phyloP scores from a whole-genome alignment of 2,797 vertebrate species.

The Intellagama lesueurii region DNA sequence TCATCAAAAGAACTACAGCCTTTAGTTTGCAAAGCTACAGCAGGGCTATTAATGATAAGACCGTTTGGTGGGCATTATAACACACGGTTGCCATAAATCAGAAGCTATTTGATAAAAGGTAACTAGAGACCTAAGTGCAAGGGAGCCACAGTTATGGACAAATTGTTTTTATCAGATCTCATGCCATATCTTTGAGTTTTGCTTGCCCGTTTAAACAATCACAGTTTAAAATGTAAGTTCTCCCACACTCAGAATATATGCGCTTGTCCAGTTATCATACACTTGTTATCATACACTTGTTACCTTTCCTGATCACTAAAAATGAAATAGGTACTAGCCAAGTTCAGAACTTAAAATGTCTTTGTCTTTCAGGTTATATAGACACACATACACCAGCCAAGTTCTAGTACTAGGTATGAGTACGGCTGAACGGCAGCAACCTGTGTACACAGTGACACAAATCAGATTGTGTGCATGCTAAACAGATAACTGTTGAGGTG shows the following conservation, averaged over 20 bases:
- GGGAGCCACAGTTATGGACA: background rate
- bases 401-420: background rate
- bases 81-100: too few species aligned
- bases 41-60: too few species aligned
- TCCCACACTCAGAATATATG: background rate
- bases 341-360: too few species aligned
- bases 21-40: too few species aligned
- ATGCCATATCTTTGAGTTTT: too few species aligned
- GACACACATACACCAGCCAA: background rate
- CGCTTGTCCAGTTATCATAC: background rate
- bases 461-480: background rate
- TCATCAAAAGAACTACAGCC: too few species aligned
- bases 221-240: background rate
- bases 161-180: background rate
- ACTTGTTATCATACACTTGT: background rate
- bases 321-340: too few species aligned
- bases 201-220: too few species aligned
- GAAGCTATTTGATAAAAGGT: too few species aligned
- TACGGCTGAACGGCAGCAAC: background rate
- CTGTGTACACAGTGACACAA: background rate
- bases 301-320: too few species aligned
- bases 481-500: conserved; percentile 42
- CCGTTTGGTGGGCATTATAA: background rate
- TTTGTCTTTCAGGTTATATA: background rate
- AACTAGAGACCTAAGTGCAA: too few species aligned